Percentiles rank a stretch among this genome's conserved stretches.
Evolutionary conservation across 2,888 invertebrate species (phyloP).

Genomic region (Harmothoe impar): DNA sequence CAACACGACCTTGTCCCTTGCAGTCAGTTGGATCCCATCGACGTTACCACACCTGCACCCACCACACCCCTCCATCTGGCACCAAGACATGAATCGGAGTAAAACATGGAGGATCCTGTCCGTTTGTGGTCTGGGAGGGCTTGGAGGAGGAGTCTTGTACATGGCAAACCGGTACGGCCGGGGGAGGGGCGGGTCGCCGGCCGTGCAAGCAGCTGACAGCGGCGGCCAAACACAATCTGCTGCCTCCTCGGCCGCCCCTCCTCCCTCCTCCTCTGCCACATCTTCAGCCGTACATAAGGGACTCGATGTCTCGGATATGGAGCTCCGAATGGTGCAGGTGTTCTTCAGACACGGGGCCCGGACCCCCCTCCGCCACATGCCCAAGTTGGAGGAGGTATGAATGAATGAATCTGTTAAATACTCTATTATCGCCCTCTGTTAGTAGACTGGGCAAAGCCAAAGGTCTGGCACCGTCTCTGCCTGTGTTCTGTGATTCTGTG

Average conservation of each 20-base stretch:
- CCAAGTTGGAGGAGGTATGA: conserved; percentile 69
- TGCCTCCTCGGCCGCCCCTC: background rate
- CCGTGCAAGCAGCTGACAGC: background rate
- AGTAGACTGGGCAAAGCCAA: background rate
- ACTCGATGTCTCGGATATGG: conserved; percentile 64
- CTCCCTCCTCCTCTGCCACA: background rate
- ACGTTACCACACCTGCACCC: background rate
- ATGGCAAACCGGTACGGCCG: background rate
- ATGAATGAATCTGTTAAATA: background rate
- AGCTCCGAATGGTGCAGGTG: conserved; percentile 77
- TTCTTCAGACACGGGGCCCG: conserved; percentile 80
- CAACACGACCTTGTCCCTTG: background rate
- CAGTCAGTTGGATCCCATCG: background rate
- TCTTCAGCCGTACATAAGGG: background rate
- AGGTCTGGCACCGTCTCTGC: background rate
- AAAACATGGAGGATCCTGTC: conserved; percentile 20
- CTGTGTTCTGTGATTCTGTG: too few species aligned
- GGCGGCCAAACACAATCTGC: background rate
- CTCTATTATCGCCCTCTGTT: conserved; percentile 10
- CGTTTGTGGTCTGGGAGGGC: background rate
- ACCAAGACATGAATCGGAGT: conserved; percentile 11
- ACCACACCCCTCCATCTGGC: background rate
- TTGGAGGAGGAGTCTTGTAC: background rate
- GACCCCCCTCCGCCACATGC: conserved; percentile 69
- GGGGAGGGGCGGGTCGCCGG: background rate